phyloP scores from a whole-genome alignment of 2,797 vertebrate species.

The Enteromius argenteus region DNA sequence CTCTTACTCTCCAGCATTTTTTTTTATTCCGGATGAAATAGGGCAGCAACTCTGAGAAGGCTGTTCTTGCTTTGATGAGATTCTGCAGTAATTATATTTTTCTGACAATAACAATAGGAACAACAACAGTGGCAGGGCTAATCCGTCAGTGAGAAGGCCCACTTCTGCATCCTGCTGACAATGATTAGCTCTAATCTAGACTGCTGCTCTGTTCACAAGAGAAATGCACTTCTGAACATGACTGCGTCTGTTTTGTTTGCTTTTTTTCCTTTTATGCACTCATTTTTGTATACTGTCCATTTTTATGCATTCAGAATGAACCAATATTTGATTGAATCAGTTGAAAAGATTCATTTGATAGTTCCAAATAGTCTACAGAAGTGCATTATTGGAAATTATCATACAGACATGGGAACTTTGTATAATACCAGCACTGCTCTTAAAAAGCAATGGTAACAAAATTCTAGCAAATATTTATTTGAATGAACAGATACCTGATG shows the following conservation, averaged over 20 bases:
- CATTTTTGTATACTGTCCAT: conserved; percentile 30
- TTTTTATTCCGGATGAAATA: conserved; percentile 41
- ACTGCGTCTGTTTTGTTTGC: conserved; percentile 69
- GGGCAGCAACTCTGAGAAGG: conserved; percentile 76
- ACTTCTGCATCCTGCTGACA: conserved; percentile 82
- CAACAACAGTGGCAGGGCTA: conserved; percentile 83
- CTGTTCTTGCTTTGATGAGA: conserved; percentile 84
- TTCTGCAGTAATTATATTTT: conserved; percentile 84
- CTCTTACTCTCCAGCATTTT: conserved; percentile 27
- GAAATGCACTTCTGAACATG: conserved; percentile 77
- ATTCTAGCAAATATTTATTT: background rate
- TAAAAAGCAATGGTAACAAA: background rate
- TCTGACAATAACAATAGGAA: conserved; percentile 81
- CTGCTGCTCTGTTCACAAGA: conserved; percentile 79
- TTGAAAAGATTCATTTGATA: conserved; percentile 1
- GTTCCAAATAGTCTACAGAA: conserved; percentile 28
- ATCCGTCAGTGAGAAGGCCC: conserved; percentile 83
- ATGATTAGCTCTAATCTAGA: conserved; percentile 84
- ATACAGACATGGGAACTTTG: background rate
- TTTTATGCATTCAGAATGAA: conserved; percentile 39
- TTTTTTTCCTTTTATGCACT: conserved; percentile 24
- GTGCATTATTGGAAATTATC: conserved; percentile 19
- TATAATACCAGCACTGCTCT: conserved; percentile 33
- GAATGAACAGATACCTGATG: background rate
- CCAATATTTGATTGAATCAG: conserved; percentile 43